Base-by-base conservation (phyloP, 1,140 invertebrate species). In the Drosophila elegans region DNA sequence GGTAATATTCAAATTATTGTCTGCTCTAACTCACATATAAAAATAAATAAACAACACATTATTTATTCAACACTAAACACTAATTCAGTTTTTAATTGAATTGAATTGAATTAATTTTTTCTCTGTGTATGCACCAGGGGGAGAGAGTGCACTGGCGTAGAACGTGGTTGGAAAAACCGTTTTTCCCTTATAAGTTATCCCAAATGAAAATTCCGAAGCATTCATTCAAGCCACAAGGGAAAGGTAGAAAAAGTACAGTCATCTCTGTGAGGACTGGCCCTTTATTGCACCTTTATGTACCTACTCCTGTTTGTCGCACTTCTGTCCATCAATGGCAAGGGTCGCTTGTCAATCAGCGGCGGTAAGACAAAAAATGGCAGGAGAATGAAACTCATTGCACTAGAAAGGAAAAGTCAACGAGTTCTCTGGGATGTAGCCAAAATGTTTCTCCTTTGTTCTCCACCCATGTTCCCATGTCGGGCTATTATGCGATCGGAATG, bases 131-230 rank as follows among this genome's bases (percentile, higher is more conserved):
- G 27, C 34, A 34, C 21, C 41, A 57, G 56, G 49, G 42, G 64
- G 39, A 60, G 60, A 55, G 62, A 34, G 36, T 89, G 83, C 83
- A 89, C 83, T 84, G 61, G 80, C 80, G 72, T 84, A 89, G 63
- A 88, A 84, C 83, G 84, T 83, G 84, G 79, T 84, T 83, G 84
- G 80, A 84, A 89, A 79, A 89, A 80, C 80, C 38, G 67, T 88
- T 83, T 82, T 84, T 74, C 67, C 59, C 72, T 67, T 89, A 62
- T 67, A 68, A 88, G 80, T 80, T 71, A 80, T 80, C 74, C 72
- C 84, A 88, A 89, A 89, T 89, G 83, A 84, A 80, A 88, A 83
- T 88, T 89, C 61, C 52, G 71, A 76, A 61, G 49, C 76, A 74
- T 69, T 68, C 59, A 64, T 64, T 76, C 51, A 74, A 48, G 16